Percentiles rank a stretch among this genome's conserved stretches.
Conservation (phyloP, 1,140 invertebrate species). For the Drosophila tsacasi region DNA sequence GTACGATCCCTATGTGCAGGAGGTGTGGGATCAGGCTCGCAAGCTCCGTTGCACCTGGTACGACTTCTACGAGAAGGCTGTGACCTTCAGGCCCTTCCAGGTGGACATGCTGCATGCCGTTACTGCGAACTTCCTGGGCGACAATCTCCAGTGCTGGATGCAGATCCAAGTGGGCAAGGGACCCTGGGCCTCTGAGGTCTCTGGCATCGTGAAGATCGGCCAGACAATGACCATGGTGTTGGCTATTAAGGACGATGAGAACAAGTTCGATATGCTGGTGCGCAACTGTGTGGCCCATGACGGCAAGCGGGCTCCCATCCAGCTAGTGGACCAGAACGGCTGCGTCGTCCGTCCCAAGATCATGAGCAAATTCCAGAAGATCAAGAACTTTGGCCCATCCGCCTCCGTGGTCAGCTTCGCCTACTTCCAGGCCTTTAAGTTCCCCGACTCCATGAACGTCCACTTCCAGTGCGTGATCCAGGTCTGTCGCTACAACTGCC, state of each 20-base stretch:
- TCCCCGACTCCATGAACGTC: conserved; percentile 98
- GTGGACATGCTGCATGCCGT: conserved; percentile 97
- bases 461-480: conserved; percentile 99
- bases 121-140: conserved; percentile 96
- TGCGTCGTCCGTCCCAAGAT: conserved; percentile 97
- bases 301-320: conserved; percentile 95
- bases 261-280: conserved; percentile 97
- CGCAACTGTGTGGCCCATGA: conserved; percentile 97
- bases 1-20: conserved; percentile 97
- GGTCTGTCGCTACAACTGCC: conserved; percentile 96
- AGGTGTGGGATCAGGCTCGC: conserved; percentile 94
- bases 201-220: conserved; percentile 97
- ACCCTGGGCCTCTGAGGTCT: conserved; percentile 97
- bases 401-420: conserved; percentile 97
- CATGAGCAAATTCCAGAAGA: conserved; percentile 97
- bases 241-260: conserved; percentile 97
- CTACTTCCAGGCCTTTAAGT: conserved; percentile 98
- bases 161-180: conserved; percentile 97
- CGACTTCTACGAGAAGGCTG: conserved; percentile 97
- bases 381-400: conserved; percentile 97
- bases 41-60: conserved; percentile 97
- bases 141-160: conserved; percentile 98
- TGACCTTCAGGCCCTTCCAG: conserved; percentile 96
- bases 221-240: conserved; percentile 98
- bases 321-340: conserved; percentile 95